Evolutionary conservation across 2,113 vertebrate genomes (phyloP), one percentile per base, ranked within the genome.

Genomic region (Cebus imitator): DNA sequence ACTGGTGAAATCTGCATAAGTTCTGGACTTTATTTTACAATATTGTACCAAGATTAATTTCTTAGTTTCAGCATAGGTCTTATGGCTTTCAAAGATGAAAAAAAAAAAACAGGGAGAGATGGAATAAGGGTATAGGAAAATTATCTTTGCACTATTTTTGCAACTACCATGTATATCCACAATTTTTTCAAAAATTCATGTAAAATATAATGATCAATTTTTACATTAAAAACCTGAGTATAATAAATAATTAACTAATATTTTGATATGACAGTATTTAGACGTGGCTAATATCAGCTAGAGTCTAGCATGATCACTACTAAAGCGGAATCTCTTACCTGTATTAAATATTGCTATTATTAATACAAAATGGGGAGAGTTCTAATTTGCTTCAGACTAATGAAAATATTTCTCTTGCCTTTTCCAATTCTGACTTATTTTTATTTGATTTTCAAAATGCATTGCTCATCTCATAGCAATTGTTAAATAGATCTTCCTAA

Each of bases 401-500:
- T 52, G 16, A 4, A 55, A 87, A 27, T 43, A 20, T 18, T 21
- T 75, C 64, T 80, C 55, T 32, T 91, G 87, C 25, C 16, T 90
- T 75, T 94, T 83, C 35, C 37, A 37, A 55, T 73, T 90, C 32
- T 66, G 8, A 87, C 16, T 80, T 86, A 3, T 14, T 85, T 79
- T 96, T 76, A 16, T 73, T 90, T 84, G 23, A 23, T 20, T 75
- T 92, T 87, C 43, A 92, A 87, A 96, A n/a, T n/a, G 52, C 3
- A n/a, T 21, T 45, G 9, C 66, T 91, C 2, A 12, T 70, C 55
- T 43, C 30, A 57, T 8, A 84, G 30, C 3, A 66, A 85, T 35
- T 86, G 32, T 85, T 94, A 72, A 88, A 73, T 70, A 78, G 30
- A 81, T 61, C 27, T 73, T 48, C 12, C 18, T 94, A 72, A 88